Evolutionary conservation across 2,888 invertebrate genomes (phyloP).

Genomic region (Philereme vetulata): DNA sequence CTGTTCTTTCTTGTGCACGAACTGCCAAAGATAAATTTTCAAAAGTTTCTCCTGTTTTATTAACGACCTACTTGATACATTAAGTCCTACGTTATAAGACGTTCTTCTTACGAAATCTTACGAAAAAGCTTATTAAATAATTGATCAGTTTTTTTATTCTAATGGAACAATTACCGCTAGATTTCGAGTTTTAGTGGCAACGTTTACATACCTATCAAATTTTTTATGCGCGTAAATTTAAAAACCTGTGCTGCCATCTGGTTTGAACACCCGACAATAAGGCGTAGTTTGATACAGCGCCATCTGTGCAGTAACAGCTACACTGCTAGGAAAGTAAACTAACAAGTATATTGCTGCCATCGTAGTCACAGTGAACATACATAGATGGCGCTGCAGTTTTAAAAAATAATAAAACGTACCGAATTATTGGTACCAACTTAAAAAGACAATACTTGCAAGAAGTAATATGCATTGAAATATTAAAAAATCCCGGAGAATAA

Average conservation of each 20-base stretch:
- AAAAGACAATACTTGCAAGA: too few relatives aligned
- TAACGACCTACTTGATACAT: too few relatives aligned
- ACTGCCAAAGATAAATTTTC: neutral
- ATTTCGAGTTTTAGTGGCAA: neutral
- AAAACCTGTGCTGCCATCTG: slow-evolving; percentile 30
- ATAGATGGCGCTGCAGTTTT: slow-evolving; percentile 32
- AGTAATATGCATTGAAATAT: too few relatives aligned
- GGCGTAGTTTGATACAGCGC: slow-evolving; percentile 17
- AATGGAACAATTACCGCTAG: too few relatives aligned
- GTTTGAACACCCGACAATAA: neutral
- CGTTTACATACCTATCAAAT: neutral
- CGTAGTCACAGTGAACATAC: slow-evolving; percentile 7
- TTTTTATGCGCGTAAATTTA: neutral
- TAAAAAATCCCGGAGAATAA: too few relatives aligned
- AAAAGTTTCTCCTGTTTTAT: neutral
- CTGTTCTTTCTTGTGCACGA: neutral
- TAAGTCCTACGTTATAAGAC: too few relatives aligned
- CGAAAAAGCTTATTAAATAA: too few relatives aligned
- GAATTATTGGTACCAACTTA: too few relatives aligned
- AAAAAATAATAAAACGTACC: too few relatives aligned
- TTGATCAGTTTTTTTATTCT: too few relatives aligned
- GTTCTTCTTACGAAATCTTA: too few relatives aligned
- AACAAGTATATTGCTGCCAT: neutral
- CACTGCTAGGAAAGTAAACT: slow-evolving; percentile 10
- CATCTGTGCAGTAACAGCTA: slow-evolving; percentile 24